These are phyloP conservation scores for Cygnus olor DNA, from an alignment of 2,797 vertebrate species.

Conservation along the genomic window DNA sequence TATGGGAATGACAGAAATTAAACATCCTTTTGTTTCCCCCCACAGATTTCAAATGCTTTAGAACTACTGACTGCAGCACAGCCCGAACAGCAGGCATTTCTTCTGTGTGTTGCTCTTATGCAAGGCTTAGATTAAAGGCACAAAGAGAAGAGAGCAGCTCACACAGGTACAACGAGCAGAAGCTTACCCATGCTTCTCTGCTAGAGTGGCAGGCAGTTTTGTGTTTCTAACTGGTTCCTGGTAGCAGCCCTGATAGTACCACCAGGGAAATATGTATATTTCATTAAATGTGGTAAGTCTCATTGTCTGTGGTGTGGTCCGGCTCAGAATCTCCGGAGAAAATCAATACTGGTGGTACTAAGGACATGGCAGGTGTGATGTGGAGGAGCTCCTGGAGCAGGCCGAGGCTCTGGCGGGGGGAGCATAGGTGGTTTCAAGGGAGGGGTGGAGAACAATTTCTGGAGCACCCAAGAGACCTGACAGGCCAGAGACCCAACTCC, in stretches of 20 bases:
- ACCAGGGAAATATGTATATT: accelerated
- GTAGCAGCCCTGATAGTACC: accelerated
- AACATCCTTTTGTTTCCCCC: neutral
- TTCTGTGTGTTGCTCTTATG: neutral
- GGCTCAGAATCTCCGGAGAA: neutral
- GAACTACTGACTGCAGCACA: conserved; percentile 8
- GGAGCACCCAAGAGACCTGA: neutral
- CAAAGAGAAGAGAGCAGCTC: neutral
- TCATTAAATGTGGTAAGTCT: neutral
- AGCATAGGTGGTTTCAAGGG: neutral
- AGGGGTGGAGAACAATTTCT: neutral
- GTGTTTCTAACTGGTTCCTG: neutral
- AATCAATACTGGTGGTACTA: neutral
- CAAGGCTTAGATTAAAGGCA: neutral
- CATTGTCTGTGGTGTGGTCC: accelerated
- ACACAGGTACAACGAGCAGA: neutral
- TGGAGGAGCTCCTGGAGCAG: neutral
- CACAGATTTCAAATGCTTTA: neutral
- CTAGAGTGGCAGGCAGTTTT: neutral
- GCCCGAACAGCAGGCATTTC: neutral
- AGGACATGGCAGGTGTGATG: neutral
- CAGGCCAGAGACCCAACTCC: neutral
- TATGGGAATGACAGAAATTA: conserved; percentile 11
- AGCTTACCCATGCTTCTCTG: neutral
- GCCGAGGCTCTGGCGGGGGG: neutral